Base-by-base conservation (phyloP, 2,888 invertebrate genomes). In the Muscina levida region DNA sequence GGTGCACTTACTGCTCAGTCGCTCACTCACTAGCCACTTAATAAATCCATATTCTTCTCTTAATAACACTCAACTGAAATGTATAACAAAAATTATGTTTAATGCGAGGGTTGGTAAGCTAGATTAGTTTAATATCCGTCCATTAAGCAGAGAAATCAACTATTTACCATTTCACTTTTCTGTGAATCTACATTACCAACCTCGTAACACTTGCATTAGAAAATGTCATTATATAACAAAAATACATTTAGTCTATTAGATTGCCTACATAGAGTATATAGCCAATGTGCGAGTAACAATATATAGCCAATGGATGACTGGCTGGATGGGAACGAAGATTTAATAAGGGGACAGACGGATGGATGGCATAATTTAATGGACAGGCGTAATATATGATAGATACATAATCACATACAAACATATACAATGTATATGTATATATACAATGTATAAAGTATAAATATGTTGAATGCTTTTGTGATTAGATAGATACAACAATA, bases 341-440 rank as follows among this genome's bases (percentile, higher is more conserved):
- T n/a, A n/a, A n/a, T n/a, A n/a, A n/a, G n/a, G n/a, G 15, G 48
- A 31, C 31, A 22, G 26, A 46, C 62, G 65, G 73, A 74, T 72
- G 72, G 81, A 77, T 81, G 81, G 56, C 68, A 81, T 77, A 81
- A 77, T 77, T 81, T 74, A 81, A 77, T 75, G 67, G 73, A 65
- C 53, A 75, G 73, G 72, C 77, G 77, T 80, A 74, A 77, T 77
- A 46, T 15, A 56, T 37, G 57, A 59, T 39, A 62, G 26, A 77
- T 44, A 31, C 53, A 53, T 48, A 31, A 57, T 39, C 37, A 37
- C 15, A 68, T 53, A 17, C 22, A 57, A 66, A 62, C 31, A 31
- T 5, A 8, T 31, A 3, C 31, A n/a, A n/a, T n/a, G 48, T 46
- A 46, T 17, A 15, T 15, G 15, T 13, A 15, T 10, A 46, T 1